Percentiles rank a stretch among this genome's conserved stretches.
phyloP scores from a whole-genome alignment of 64 coral and sea anemone genomes.

The Catalaphyllia jardinei region DNA sequence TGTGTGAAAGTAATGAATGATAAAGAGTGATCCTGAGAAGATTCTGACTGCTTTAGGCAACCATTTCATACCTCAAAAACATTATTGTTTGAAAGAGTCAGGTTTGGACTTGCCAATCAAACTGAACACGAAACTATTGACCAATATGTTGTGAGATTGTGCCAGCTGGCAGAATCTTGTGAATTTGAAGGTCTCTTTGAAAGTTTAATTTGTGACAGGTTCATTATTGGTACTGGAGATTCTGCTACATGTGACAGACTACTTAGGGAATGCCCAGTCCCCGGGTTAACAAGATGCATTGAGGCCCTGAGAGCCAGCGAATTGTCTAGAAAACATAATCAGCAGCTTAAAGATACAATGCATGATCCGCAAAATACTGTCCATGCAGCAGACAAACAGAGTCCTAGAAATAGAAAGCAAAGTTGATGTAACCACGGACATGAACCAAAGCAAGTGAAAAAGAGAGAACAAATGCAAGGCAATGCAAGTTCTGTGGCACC shows the following conservation, averaged over 20 bases:
- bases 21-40: conserved; percentile 41
- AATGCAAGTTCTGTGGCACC: too few relatives aligned
- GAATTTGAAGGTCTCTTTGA: background rate
- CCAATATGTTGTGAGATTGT: background rate
- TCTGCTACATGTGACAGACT: background rate
- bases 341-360: conserved; percentile 12
- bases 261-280: conserved; percentile 20
- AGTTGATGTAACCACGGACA: too few relatives aligned
- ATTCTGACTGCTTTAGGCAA: conserved; percentile 44
- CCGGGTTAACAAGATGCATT: background rate
- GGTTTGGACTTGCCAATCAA: conserved; percentile 16
- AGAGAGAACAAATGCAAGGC: too few relatives aligned
- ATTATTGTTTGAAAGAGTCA: too few relatives aligned
- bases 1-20: conserved; percentile 67
- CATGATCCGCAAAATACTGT: background rate
- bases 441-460: background rate
- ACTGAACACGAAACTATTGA: background rate
- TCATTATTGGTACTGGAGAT: too few relatives aligned
- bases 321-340: background rate
- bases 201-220: too few relatives aligned
- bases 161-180: background rate
- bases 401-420: background rate
- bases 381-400: background rate
- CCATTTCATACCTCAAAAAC: too few relatives aligned
- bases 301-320: background rate